Conservation (phyloP, 2,113 vertebrate genomes). For the Oreotragus oreotragus region DNA sequence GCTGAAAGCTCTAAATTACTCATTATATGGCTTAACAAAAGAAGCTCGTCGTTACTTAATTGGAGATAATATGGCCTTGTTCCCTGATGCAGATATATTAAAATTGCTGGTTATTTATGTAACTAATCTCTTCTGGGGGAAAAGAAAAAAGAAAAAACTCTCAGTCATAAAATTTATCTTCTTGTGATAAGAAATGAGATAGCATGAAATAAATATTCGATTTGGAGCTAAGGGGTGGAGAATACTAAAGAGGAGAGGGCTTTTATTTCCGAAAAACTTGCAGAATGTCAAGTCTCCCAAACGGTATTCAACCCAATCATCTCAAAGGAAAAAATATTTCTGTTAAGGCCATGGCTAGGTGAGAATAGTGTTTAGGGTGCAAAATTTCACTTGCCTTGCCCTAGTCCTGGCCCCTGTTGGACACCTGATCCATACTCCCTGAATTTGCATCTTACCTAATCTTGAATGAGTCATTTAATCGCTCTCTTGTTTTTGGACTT, state of each 20-base stretch:
- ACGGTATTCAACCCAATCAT: too few species aligned
- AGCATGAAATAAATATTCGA: neutral
- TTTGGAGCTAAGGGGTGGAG: neutral
- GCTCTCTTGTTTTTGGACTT: neutral
- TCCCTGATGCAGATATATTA: neutral
- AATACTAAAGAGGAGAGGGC: neutral
- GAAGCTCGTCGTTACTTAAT: neutral
- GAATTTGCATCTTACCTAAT: neutral
- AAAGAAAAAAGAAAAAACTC: neutral
- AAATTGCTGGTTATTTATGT: neutral
- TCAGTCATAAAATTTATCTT: conserved; percentile 11
- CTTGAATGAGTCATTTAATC: neutral
- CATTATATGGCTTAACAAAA: neutral
- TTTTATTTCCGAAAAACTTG: neutral
- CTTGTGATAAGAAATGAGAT: neutral
- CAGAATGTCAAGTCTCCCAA: neutral
- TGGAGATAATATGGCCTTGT: neutral
- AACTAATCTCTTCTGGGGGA: neutral
- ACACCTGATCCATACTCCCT: neutral
- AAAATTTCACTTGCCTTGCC: fast-evolving
- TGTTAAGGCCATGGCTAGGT: too few species aligned
- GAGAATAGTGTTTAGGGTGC: fast-evolving
- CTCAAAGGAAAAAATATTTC: neutral
- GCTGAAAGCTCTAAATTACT: neutral
- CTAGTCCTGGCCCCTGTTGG: fast-evolving